Evolutionary conservation across 1,140 invertebrate genomes (phyloP).

Genomic region (Aphelenchoides fujianensis): DNA sequence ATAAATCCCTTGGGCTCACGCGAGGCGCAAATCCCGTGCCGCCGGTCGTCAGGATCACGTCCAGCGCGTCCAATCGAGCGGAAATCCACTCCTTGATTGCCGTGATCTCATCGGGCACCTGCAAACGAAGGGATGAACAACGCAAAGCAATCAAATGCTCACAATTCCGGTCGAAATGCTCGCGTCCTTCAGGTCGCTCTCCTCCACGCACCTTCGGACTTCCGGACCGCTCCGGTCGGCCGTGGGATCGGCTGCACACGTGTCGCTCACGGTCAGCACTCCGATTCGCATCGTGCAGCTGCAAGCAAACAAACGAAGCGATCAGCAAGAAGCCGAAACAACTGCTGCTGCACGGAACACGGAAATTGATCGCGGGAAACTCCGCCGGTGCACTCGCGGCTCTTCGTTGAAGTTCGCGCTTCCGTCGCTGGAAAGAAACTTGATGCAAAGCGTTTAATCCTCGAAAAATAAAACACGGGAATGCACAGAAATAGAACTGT

Average conservation of each 20-base stretch:
- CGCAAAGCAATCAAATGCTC: too few relatives aligned
- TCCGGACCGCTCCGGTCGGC: background rate
- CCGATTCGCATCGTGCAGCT: slow-evolving; percentile 20
- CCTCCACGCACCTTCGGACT: background rate
- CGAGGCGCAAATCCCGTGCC: slow-evolving; percentile 22
- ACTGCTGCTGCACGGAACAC: too few relatives aligned
- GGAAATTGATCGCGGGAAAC: too few relatives aligned
- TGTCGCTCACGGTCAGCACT: slow-evolving; percentile 16
- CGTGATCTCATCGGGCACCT: slow-evolving; percentile 4
- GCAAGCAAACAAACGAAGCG: too few relatives aligned
- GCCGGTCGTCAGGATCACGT: slow-evolving; percentile 24
- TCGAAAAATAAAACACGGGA: too few relatives aligned
- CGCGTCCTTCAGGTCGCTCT: background rate
- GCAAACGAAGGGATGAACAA: too few relatives aligned
- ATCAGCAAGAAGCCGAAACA: too few relatives aligned
- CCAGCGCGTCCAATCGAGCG: background rate
- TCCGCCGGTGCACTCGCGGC: too few relatives aligned
- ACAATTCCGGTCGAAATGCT: background rate
- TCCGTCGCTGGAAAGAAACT: too few relatives aligned
- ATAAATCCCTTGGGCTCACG: background rate
- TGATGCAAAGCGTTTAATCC: too few relatives aligned
- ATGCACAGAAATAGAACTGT: too few relatives aligned
- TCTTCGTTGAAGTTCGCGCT: too few relatives aligned
- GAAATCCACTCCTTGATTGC: background rate
- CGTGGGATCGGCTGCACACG: background rate